These are phyloP conservation scores for Nesidiocoris tenuis DNA, from an alignment of 2,888 invertebrate species.

Conservation along the genomic window DNA sequence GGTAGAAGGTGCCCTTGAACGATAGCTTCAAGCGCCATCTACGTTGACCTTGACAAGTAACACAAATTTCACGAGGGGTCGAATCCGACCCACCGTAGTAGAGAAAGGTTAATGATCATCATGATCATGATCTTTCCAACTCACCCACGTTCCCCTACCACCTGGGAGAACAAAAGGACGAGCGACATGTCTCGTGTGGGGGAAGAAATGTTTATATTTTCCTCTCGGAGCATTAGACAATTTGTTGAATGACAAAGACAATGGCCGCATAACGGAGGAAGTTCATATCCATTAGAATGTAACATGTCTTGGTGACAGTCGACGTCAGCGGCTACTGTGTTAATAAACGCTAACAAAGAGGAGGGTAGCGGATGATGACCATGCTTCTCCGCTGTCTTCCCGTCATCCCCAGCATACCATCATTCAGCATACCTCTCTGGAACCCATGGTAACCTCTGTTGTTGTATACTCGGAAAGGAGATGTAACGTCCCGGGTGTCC, in stretches of 20 bases:
- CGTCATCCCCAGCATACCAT: neutral
- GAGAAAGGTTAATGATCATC: too few relatives aligned
- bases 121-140: too few relatives aligned
- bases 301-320: slow-evolving; percentile 35
- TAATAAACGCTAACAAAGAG: slow-evolving; percentile 40
- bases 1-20: too few relatives aligned
- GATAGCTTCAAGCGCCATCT: too few relatives aligned
- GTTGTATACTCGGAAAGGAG: neutral
- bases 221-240: neutral
- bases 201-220: too few relatives aligned
- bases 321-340: slow-evolving; percentile 32
- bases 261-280: slow-evolving; percentile 33
- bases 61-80: too few relatives aligned
- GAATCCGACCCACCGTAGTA: too few relatives aligned
- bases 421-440: neutral
- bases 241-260: slow-evolving; percentile 24
- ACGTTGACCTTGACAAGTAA: too few relatives aligned
- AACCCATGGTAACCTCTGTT: neutral
- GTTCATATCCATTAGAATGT: slow-evolving; percentile 39
- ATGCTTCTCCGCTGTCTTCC: neutral
- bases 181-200: too few relatives aligned
- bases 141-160: too few relatives aligned
- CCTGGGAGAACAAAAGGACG: too few relatives aligned
- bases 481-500: slow-evolving; percentile 34
- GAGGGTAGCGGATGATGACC: slow-evolving; percentile 2